Evolutionary conservation across 2,797 vertebrate genomes (phyloP).

Genomic region (Potorous gilbertii): DNA sequence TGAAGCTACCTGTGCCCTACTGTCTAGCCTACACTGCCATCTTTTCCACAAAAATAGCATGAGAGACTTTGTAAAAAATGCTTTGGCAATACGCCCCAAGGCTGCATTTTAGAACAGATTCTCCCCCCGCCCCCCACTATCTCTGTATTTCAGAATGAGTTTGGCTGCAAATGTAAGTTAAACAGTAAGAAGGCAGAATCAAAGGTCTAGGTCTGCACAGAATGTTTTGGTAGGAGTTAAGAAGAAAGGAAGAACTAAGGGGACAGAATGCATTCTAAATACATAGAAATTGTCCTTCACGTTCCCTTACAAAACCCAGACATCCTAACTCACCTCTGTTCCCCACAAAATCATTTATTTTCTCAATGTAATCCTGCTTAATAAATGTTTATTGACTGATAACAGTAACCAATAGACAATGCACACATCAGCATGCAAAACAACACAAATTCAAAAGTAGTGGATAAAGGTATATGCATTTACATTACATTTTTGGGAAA

Average conservation of each 20-base stretch:
- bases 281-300: neutral
- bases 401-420: neutral
- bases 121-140: neutral
- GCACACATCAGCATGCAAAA: neutral
- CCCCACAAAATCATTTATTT: neutral
- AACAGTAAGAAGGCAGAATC: conserved; percentile 1
- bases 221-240: neutral
- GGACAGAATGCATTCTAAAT: neutral
- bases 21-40: neutral
- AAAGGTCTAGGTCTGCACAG: neutral
- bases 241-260: neutral
- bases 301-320: neutral
- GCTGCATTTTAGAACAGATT: neutral
- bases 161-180: neutral
- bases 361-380: neutral
- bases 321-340: neutral
- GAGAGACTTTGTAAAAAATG: neutral
- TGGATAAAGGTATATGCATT: neutral
- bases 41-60: neutral
- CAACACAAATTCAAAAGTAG: neutral
- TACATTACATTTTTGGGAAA: conserved; percentile 28
- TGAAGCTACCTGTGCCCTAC: neutral
- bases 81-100: neutral
- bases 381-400: neutral
- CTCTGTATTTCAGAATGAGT: neutral